Base-by-base conservation (phyloP, 2,113 vertebrate species). In the Zosterops pallidus region DNA sequence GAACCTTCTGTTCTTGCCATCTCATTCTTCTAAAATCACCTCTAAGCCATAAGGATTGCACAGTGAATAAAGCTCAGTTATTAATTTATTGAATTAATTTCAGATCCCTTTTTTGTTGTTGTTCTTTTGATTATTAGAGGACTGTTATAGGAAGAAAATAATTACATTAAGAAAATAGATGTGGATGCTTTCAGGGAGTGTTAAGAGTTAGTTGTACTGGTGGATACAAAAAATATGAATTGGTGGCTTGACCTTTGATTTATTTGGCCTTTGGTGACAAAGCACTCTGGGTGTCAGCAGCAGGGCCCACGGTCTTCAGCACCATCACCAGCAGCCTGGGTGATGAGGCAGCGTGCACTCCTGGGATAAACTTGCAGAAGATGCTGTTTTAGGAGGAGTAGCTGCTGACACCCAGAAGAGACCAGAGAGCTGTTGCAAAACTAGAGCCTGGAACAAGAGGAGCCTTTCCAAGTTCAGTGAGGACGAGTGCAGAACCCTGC, bases 391-490 rank as follows among this genome's bases (percentile, higher is more conserved):
- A n/a, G 52, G 47, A 67, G 29, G n/a, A 72, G 60, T 49, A 25
- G 37, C n/a, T 22, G 37, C n/a, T 74, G 60, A 49, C 64, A 57
- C 9, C 8, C 24, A 16, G n/a, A 52, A 14, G 16, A 42, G 33
- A 63, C 47, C 0, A 0, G 2, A 11, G 5, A 75, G 24, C 4
- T 82, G 35, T 39, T 84, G 22, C 8, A 33, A 68, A 82, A 56
- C 1, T 3, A 12, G 15, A 29, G 13, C 5, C 8, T 82, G 35
- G 26, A 81, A 52, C 84, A 71, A 5, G 21, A 42, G 35, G 46
- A 91, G 41, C 39, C 3, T 33, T 0, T 2, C 31, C 42, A 59
- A 7, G 11, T 71, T 92, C 42, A 18, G 33, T 0, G 0, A 67
- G 39, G 57, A n/a, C 1, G 2, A 50, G n/a, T 59, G 31, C 39